Conservation (phyloP, 2,888 invertebrate genomes). For the Silvanus unidentatus region DNA sequence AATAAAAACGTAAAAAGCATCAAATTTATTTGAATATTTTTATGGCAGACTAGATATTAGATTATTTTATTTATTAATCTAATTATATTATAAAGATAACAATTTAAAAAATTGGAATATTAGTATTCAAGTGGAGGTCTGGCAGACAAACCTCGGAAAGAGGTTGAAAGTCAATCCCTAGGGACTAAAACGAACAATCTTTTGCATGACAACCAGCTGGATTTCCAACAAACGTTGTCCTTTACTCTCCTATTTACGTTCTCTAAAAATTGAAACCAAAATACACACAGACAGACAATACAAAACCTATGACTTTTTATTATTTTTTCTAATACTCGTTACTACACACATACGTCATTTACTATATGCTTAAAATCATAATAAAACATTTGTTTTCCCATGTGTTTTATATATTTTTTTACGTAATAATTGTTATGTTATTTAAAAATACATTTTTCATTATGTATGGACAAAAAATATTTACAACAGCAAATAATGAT, state of each 20-base stretch:
- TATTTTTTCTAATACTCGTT: not conserved
- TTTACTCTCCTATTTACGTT: constrained; percentile 21
- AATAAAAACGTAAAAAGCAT: too few relatives aligned
- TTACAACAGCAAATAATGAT: too few relatives aligned
- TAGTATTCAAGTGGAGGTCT: constrained; percentile 36
- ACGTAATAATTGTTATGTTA: too few relatives aligned
- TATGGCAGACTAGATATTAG: not conserved
- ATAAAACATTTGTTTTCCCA: constrained; percentile 1
- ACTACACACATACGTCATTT: not conserved
- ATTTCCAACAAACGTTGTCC: constrained; percentile 23
- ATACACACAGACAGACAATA: constrained; percentile 8
- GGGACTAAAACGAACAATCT: constrained; percentile 36
- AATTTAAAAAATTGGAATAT: constrained; percentile 37
- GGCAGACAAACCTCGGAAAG: constrained; percentile 38
- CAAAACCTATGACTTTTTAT: too few relatives aligned
- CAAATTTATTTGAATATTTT: not conserved
- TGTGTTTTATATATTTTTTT: constrained; percentile 3
- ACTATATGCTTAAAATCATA: constrained; percentile 1
- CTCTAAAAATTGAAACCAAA: constrained; percentile 30
- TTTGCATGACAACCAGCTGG: constrained; percentile 37
- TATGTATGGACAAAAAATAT: too few relatives aligned
- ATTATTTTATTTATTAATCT: constrained; percentile 22
- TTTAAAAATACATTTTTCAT: too few relatives aligned
- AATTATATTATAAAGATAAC: constrained; percentile 35
- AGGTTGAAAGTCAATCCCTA: constrained; percentile 39